Base-by-base conservation (phyloP, 2,113 vertebrate genomes). In the Emydura subglobosa region DNA sequence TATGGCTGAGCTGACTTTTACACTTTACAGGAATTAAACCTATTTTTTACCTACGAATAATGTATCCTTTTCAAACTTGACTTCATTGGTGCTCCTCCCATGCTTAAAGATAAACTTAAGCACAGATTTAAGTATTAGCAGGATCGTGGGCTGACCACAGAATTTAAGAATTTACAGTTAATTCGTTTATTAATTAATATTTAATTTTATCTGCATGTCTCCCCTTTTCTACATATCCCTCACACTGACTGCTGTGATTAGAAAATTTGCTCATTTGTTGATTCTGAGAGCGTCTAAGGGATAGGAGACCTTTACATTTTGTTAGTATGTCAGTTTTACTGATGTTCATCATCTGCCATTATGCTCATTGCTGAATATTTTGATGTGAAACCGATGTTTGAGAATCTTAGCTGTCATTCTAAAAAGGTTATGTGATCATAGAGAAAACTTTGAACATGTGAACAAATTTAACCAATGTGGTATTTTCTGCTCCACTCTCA, bases 291-390 rank as follows among this genome's bases (percentile, higher is more conserved):
- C 49, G 72, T 86, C 21, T 88, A 16, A 86, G 19, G 19, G 5
- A 76, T 0, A 0, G 3, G 0, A 5, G 29, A 12, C 0, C 31
- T 53, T 31, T 31, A 50, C 39, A 24, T 0, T 39, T 61, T 53
- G 61, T 83, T 79, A 65, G 12, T 87, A n/a, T n/a, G 68, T 2
- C 80, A 91, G 13, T 2, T 39, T 65, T 65, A 65, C 31, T 31
- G 8, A 89, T 85, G 65, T 76, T 51, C 44, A 59, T 88, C 0
- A 42, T 76, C 2, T 55, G 10, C 51, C 84, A 55, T 2, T 39
- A 4, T 25, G 31, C 50, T 91, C 5, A 0, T 34, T 65, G 31
- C 3, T 68, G 51, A 87, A 49, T 51, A 31, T 1, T 89, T 83
- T 61, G 24, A 50, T 6, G 5, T 34, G 31, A 65, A 65, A 34